Conservation (phyloP, 2,113 vertebrate species). For the Tragulus kanchil region DNA sequence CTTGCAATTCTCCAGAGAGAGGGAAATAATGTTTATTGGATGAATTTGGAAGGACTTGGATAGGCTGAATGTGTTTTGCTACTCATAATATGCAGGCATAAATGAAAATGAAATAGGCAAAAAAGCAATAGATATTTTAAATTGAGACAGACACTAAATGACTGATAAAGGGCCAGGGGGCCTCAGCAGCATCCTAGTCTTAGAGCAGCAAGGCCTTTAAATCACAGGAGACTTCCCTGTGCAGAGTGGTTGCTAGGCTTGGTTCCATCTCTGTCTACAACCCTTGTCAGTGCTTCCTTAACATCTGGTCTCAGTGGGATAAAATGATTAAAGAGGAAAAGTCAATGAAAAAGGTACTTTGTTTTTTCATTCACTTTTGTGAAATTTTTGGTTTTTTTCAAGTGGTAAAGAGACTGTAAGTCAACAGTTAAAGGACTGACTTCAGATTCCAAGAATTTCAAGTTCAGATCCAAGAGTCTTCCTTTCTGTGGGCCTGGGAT, state of each 20-base stretch:
- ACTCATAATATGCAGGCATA: not conserved
- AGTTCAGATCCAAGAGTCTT: not conserved
- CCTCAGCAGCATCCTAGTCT: not conserved
- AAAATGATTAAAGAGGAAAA: not conserved
- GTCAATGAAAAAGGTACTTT: not conserved
- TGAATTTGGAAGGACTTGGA: slow-evolving; percentile 1
- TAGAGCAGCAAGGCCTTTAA: not conserved
- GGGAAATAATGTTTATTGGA: not conserved
- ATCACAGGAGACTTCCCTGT: not conserved
- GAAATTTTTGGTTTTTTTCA: not conserved
- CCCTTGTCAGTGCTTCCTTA: not conserved
- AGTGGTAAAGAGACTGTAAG: not conserved
- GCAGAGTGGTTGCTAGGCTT: not conserved
- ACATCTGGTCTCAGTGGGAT: not conserved
- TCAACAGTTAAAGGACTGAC: not conserved
- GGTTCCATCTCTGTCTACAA: not conserved
- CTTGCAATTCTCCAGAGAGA: not conserved
- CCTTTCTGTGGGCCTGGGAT: not conserved
- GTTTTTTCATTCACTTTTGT: not conserved
- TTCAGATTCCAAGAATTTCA: not conserved
- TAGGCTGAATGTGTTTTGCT: not conserved
- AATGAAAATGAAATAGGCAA: not conserved
- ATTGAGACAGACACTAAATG: not conserved
- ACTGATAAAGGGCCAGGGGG: not conserved
- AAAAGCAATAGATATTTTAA: slow-evolving; percentile 26